Evolutionary conservation across 2,797 vertebrate species (phyloP), one percentile per base, ranked within the genome.

Genomic region (Pristis pectinata): DNA sequence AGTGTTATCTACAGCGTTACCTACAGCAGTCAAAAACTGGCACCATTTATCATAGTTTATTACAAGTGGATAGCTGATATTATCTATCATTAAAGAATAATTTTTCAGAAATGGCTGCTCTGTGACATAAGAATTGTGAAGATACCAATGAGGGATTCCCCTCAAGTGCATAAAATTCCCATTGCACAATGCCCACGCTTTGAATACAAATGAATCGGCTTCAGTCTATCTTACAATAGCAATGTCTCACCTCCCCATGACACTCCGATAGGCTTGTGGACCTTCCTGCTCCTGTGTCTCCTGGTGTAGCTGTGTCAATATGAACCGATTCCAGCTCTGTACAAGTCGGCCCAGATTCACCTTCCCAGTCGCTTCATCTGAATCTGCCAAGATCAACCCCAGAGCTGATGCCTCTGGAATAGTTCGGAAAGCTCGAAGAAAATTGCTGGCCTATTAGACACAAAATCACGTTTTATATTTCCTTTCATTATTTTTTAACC

Each of bases 321-420:
- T 99, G 96, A 99, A 99, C 37, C 99, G 98, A 95, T 99, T 99
- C 99, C 99, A 99, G 96, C 99, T 99, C 96, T 99, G 99, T 96
- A 99, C 98, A n/a, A 99, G 97, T 72, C 98, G 97, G 0, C 99
- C 99, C 8, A 99, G 97, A 95, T 97, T 97, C 96, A 98, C 98
- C 95, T 99, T 99, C 72, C 99, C 99, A 0, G 98, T 99, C 95
- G 99, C 99, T 95, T 99, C 99, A 0, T 99, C 99, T 0, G 99
- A 99, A 96, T 99, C 99, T 0, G 99, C 98, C 93, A 99, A 97
- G 96, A 99, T 99, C 95, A 99, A 96, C 5, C 99, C 99, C 56
- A 99, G 97, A 0, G 99, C 99, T 0, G 99, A 99, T 0, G 99
- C 99, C 96, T 99, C 99, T 0, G 99, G 99, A 96, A 99, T 99